These are phyloP conservation scores for Urocitellus parryii DNA, from an alignment of 2,113 vertebrate genomes.

Conservation along the genomic window DNA sequence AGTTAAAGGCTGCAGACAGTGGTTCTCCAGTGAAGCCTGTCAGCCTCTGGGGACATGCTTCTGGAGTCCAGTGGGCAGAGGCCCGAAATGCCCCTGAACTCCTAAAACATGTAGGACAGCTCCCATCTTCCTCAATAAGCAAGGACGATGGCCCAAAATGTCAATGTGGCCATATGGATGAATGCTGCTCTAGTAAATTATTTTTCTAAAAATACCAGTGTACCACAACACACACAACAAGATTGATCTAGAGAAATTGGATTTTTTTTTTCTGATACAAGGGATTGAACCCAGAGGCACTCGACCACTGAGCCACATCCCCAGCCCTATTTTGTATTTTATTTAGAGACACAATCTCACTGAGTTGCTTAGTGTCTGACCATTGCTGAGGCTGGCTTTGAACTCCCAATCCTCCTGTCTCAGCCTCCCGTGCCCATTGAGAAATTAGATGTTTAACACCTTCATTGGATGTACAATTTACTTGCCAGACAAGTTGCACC, in stretches of 20 bases:
- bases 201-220: neutral
- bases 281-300: too few species aligned
- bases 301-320: too few species aligned
- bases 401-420: too few species aligned
- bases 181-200: neutral
- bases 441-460: neutral
- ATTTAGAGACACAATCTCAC: too few species aligned
- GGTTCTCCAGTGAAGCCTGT: neutral
- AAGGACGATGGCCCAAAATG: neutral
- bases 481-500: neutral
- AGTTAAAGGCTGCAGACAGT: too few species aligned
- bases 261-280: neutral
- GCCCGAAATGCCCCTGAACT: too few species aligned
- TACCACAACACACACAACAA: neutral
- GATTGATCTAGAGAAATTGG: neutral
- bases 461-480: neutral
- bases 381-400: too few species aligned
- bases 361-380: too few species aligned
- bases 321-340: too few species aligned
- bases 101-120: neutral
- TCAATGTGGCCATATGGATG: neutral
- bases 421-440: too few species aligned
- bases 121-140: neutral
- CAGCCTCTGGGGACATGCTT: neutral
- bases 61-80: neutral